Percentiles rank a stretch among this genome's conserved stretches.
Conservation (phyloP, 1,140 invertebrate species). For the Solenopsis invicta region DNA sequence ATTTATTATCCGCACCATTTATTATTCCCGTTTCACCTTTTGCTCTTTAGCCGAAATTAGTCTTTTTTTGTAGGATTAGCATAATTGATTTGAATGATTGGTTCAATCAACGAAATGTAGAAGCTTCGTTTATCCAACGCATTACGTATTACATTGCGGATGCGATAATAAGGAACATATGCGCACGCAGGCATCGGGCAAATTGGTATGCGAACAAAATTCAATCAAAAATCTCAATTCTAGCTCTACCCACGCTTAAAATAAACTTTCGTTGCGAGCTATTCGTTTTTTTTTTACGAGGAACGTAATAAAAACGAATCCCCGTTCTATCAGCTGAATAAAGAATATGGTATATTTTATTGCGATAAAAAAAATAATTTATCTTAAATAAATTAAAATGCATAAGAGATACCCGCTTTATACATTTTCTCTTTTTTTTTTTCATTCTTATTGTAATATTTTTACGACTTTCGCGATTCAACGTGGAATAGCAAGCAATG, state of each 20-base stretch:
- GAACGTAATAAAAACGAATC: constrained; percentile 23
- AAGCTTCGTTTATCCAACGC: background rate
- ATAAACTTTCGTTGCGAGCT: constrained; percentile 2
- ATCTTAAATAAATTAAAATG: constrained; percentile 29
- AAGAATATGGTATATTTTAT: constrained; percentile 30
- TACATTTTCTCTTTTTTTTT: background rate
- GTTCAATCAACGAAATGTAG: constrained; percentile 8
- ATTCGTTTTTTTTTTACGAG: constrained; percentile 27
- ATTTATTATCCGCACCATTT: constrained; percentile 43
- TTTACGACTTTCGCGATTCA: background rate
- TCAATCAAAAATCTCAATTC: constrained; percentile 47
- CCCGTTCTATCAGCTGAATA: constrained; percentile 6
- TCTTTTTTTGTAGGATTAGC: background rate
- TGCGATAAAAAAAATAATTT: constrained; percentile 24
- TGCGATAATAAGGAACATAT: constrained; percentile 10
- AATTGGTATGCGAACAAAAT: constrained; percentile 23
- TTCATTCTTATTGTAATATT: background rate
- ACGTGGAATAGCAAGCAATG: constrained; percentile 25
- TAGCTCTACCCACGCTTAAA: constrained; percentile 3
- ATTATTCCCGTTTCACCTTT: constrained; percentile 11
- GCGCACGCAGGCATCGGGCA: background rate
- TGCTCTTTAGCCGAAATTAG: background rate
- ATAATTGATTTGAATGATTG: constrained; percentile 34
- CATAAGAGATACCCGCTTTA: background rate
- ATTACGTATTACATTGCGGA: background rate